A percentile compares a stretch with the other conserved stretches of the same genome.
Conservation (phyloP, 2,797 vertebrate species). For the Gymnoscopelus microlampas region DNA sequence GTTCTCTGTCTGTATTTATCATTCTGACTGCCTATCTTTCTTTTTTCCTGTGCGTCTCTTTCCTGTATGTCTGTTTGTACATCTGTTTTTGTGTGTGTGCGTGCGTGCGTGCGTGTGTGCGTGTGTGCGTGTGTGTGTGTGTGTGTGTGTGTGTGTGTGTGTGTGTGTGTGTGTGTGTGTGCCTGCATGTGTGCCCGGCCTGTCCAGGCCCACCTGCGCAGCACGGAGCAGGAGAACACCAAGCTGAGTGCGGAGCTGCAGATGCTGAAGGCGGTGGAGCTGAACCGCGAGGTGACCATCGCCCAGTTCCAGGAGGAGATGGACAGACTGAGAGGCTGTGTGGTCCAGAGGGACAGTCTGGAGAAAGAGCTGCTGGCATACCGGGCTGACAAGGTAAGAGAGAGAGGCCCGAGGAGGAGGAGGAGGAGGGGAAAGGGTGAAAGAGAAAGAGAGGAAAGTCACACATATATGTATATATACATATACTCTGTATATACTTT, state of each 20-base stretch:
- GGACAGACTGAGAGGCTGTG: constrained; percentile 84
- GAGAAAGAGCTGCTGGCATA: constrained; percentile 84
- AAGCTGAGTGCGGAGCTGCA: constrained; percentile 95
- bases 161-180: constrained; percentile 1
- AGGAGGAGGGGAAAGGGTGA: neutral
- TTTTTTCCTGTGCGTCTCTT: no score
- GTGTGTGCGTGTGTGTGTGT: constrained; percentile 1
- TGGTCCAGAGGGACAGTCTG: constrained; percentile 87
- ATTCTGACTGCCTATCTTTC: no score
- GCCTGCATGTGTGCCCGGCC: constrained; percentile 8
- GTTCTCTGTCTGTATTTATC: no score
- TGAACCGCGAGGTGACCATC: constrained; percentile 93
- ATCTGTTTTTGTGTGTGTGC: constrained; percentile 1
- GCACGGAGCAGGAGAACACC: constrained; percentile 96
- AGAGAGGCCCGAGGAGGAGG: neutral
- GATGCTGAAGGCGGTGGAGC: constrained; percentile 94
- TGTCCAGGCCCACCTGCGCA: constrained; percentile 91
- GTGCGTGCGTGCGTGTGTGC: constrained; percentile 4
- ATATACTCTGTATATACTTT: no score
- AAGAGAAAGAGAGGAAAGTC: no score
- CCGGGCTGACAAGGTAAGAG: constrained; percentile 70
- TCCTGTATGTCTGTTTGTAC: neutral
- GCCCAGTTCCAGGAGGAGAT: constrained; percentile 94
- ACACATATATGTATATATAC: no score
- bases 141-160: constrained; percentile 8